Percentiles rank a stretch among this genome's conserved stretches.
Conservation (phyloP, 2,797 vertebrate species). For the Pantherophis vulpinus region DNA sequence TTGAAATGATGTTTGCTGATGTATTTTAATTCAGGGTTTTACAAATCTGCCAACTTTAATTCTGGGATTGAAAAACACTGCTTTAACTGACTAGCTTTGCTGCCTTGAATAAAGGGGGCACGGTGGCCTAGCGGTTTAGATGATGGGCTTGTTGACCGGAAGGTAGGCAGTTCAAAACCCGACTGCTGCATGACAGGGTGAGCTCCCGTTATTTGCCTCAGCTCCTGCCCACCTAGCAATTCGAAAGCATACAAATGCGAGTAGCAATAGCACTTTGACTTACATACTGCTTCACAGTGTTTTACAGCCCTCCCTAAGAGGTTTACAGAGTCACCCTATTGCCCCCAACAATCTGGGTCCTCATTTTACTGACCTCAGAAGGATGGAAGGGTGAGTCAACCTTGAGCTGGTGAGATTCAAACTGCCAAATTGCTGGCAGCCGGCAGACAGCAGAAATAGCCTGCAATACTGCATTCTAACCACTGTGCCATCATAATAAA, state of each 20-base stretch:
- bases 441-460: too few species aligned
- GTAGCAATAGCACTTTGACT: too few species aligned
- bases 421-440: too few species aligned
- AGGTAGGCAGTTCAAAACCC: not conserved
- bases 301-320: too few species aligned
- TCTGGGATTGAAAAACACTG: not conserved
- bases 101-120: not conserved
- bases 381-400: too few species aligned
- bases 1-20: not conserved
- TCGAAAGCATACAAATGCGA: not conserved
- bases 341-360: too few species aligned
- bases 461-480: too few species aligned
- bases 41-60: not conserved
- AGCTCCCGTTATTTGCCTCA: not conserved
- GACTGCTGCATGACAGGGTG: accelerated
- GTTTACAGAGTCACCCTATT: too few species aligned
- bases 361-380: too few species aligned
- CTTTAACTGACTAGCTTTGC: not conserved
- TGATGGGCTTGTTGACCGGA: not conserved
- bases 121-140: not conserved
- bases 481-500: not conserved
- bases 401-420: too few species aligned
- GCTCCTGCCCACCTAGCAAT: not conserved
- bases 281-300: too few species aligned
- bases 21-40: not conserved